phyloP scores from a whole-genome alignment of 2,113 vertebrate species.

The Recurvirostra avosetta region DNA sequence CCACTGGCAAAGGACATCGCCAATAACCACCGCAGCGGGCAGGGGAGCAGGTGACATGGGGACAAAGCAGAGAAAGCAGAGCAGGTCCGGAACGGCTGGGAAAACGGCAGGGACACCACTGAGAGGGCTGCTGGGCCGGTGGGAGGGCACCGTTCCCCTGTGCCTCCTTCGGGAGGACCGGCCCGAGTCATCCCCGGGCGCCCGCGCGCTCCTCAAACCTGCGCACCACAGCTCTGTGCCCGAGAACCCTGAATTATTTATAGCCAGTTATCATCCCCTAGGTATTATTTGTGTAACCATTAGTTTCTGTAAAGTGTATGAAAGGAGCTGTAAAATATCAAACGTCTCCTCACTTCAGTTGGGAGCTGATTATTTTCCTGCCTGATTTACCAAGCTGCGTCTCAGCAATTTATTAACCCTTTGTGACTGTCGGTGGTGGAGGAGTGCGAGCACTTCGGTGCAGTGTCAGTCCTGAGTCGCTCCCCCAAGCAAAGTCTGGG shows the following conservation, averaged over 20 bases:
- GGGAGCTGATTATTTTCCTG: conserved; percentile 24
- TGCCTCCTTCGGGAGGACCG: background rate
- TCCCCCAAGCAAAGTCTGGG: accelerated
- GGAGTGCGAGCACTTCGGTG: accelerated
- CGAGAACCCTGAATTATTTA: conserved; percentile 28
- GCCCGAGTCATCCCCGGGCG: accelerated
- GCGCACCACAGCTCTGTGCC: background rate
- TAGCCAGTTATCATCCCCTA: conserved; percentile 22
- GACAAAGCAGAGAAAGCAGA: background rate
- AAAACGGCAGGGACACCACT: background rate
- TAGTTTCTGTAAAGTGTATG: conserved; percentile 34
- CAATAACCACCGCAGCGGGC: accelerated
- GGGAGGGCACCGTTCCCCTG: background rate
- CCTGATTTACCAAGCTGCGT: background rate
- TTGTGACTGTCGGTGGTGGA: accelerated
- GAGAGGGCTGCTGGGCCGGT: too few species aligned
- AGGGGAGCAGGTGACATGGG: background rate
- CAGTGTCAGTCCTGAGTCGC: background rate
- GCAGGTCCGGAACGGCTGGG: background rate
- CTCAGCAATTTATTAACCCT: background rate
- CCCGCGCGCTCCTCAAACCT: background rate
- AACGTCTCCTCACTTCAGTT: conserved; percentile 11
- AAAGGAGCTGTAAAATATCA: conserved; percentile 42
- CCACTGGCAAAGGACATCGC: accelerated
- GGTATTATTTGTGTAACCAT: conserved; percentile 57